Conservation (phyloP, 1,140 invertebrate species). For the Ditylenchus dipsaci region DNA sequence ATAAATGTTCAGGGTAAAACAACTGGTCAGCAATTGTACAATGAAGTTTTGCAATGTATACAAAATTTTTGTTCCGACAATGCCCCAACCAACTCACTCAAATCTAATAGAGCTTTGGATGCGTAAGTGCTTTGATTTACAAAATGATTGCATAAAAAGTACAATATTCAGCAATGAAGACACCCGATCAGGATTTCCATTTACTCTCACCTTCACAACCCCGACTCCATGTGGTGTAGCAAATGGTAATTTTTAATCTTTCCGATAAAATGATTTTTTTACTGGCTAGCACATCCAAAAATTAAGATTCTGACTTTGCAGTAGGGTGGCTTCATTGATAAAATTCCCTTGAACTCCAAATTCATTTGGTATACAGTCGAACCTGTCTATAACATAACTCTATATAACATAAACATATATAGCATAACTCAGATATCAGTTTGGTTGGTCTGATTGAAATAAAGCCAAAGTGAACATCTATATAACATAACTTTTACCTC, state of each 20-base stretch:
- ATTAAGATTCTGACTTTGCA: too few relatives aligned
- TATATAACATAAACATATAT: too few relatives aligned
- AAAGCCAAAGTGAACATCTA: too few relatives aligned
- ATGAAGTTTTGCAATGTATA: conserved; percentile 2
- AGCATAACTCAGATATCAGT: too few relatives aligned
- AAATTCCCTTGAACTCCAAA: too few relatives aligned
- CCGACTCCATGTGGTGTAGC: conserved; percentile 13
- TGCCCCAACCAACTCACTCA: not conserved
- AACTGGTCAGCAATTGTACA: not conserved
- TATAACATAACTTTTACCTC: too few relatives aligned
- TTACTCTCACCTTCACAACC: conserved; percentile 10
- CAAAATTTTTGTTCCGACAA: not conserved
- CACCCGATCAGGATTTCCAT: conserved; percentile 7
- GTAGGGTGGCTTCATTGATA: too few relatives aligned
- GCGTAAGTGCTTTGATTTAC: conserved; percentile 15
- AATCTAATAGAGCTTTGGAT: conserved; percentile 15
- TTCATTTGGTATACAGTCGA: too few relatives aligned
- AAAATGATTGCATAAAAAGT: conserved; percentile 4
- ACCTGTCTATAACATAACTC: too few relatives aligned
- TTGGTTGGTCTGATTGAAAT: too few relatives aligned
- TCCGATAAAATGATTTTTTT: too few relatives aligned
- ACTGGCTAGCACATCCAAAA: too few relatives aligned
- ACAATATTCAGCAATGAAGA: conserved; percentile 10
- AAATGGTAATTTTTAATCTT: not conserved
- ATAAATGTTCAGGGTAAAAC: not conserved